A percentile compares a stretch with the other conserved stretches of the same genome.
Evolutionary conservation across 1,140 invertebrate species (phyloP).

Genomic region (Phymorhynchus buccinoides): DNA sequence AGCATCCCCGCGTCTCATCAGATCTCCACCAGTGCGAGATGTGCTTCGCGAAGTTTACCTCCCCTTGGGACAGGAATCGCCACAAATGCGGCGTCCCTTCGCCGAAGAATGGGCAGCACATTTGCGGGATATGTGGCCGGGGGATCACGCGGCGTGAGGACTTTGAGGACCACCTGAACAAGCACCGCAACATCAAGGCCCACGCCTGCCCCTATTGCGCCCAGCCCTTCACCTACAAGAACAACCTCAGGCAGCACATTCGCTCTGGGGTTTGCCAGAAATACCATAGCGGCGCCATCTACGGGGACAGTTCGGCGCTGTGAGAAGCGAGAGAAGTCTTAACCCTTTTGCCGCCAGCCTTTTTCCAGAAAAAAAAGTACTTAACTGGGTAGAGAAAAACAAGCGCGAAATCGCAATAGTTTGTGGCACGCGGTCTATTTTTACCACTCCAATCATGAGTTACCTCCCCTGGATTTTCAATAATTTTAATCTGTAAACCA

Average conservation of each 20-base stretch:
- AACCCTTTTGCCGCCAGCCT: too few relatives aligned
- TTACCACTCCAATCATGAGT: too few relatives aligned
- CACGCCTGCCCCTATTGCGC: neutral
- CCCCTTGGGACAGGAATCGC: neutral
- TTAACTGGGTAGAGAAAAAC: too few relatives aligned
- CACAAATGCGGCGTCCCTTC: neutral
- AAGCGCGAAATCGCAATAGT: too few relatives aligned
- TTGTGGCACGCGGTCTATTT: too few relatives aligned
- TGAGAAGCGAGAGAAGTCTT: too few relatives aligned
- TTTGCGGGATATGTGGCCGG: neutral
- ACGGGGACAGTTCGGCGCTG: neutral
- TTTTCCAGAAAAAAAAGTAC: too few relatives aligned
- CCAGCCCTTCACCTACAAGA: neutral
- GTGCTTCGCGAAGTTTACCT: neutral
- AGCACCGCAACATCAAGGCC: slow-evolving; percentile 15
- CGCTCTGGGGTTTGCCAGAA: neutral
- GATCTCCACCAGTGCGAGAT: neutral
- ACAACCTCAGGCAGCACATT: slow-evolving; percentile 7
- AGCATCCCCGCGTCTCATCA: neutral
- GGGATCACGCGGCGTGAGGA: slow-evolving; percentile 6
- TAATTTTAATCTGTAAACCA: too few relatives aligned
- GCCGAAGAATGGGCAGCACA: slow-evolving; percentile 9
- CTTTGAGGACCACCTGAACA: slow-evolving; percentile 21
- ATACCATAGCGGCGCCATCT: neutral
- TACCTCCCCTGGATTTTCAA: too few relatives aligned